Evolutionary conservation across 2,113 vertebrate species (phyloP), one percentile per base, ranked within the genome.

Genomic region (Dicrurus megarhynchus): DNA sequence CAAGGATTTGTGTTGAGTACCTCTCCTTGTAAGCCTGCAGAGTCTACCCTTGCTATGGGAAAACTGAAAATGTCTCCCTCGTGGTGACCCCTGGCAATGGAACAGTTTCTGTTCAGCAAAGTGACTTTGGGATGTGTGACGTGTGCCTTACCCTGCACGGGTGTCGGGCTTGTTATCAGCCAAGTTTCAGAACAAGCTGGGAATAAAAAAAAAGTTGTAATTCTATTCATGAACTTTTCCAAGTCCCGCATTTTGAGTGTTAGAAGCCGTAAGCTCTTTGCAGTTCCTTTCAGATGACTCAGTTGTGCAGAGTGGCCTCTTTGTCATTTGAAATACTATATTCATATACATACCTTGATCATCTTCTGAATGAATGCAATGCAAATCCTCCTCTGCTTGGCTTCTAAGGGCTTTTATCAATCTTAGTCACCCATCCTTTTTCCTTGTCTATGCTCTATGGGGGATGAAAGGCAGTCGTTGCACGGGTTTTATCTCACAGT

Each of bases 141-240:
- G 1, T 30, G 49, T 56, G 86, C 87, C 76, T 67, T 24, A 47
- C 30, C 27, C 61, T 22, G 3, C 0, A 0, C 0, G 1, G 61
- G n/a, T 13, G 28, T 7, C 15, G 2, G 26, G 8, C 30, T 60
- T 63, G 6, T 49, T 87, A 82, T 61, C 84, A 87, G 73, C 52
- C 65, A 67, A 67, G 35, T 55, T 87, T 52, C 89, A 68, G 35
- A 87, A 77, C 35, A 39, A 84, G 55, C 60, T 63, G 53, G 22
- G 59, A 50, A 63, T 55, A 46, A 84, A 84, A 80, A 50, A 52
- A 17, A 12, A 6, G 7, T 3, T 33, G 18, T 53, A 35, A 75
- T 74, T 78, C 16, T 42, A n/a, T 81, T 76, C 16, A 50, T 37
- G 44, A 52, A 52, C 26, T 86, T 87, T 53, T 70, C 77, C 52